Evolutionary conservation across 1,140 invertebrate species (phyloP), one percentile per base, ranked within the genome.

Genomic region (Arctopsyche grandis): DNA sequence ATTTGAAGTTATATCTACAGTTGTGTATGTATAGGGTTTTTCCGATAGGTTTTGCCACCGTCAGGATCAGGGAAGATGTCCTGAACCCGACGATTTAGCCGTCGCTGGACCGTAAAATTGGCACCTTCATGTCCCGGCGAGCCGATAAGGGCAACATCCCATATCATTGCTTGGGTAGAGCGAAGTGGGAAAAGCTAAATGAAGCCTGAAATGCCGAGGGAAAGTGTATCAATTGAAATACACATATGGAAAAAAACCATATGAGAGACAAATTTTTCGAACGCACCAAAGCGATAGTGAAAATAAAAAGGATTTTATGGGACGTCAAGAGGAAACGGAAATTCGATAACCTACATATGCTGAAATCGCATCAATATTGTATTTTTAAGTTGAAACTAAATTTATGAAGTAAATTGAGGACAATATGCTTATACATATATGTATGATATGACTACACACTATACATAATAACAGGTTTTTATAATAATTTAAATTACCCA

Each of bases 181-280:
- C 29, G 7, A 38, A 38, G 29, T 38, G 77, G 78, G 79, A 75
- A n/a, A 74, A 24, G 19, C 26, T 48, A 82, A 80, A 80, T 82
- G 81, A 82, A 79, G 66, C 81, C 43, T 75, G 78, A 82, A 82
- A 52, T 52, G 78, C 46, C 66, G 69, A 56, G 56, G 78, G 75
- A 71, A 38, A 24, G 70, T 44, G 78, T 73, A 43, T 75, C 75
- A 70, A 80, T 82, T 79, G 74, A 78, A 80, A 82, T 80, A 69
- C 79, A 77, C 79, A 78, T 79, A 79, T 43, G 16, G 48, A 38
- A 16, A 46, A 26, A 38, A 29, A 46, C 10, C n/a, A 1, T n/a
- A 44, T 24, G 69, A 9, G 69, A 29, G 10, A 70, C 10, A 9
- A 12, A n/a, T n/a, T n/a, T n/a, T n/a, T n/a, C 63, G 24, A 66